A percentile compares a stretch with the other conserved stretches of the same genome.
Evolutionary conservation across 2,888 invertebrate species (phyloP).

Genomic region (Drosophila rellima): DNA sequence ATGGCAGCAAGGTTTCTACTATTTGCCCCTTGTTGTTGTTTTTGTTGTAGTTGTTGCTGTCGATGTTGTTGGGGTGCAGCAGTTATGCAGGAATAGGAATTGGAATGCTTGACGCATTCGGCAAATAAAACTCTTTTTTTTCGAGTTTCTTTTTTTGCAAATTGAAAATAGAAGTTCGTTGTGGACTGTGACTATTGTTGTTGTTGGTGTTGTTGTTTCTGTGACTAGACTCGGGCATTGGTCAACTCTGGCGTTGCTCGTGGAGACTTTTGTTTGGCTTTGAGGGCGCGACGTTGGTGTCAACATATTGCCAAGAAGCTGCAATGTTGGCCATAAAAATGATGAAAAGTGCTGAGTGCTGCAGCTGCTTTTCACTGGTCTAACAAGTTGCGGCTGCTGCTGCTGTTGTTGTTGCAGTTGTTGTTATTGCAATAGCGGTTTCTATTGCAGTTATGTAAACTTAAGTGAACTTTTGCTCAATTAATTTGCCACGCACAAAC

Average conservation of each 20-base stretch:
- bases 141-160: slow-evolving; percentile 19
- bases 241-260: slow-evolving; percentile 44
- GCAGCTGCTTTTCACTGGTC: slow-evolving; percentile 60
- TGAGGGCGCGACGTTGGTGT: slow-evolving; percentile 56
- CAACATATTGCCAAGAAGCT: slow-evolving; percentile 57
- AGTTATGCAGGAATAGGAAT: slow-evolving; percentile 38
- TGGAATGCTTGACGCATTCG: slow-evolving; percentile 61
- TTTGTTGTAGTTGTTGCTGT: slow-evolving; percentile 31
- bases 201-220: background rate
- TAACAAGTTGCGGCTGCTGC: slow-evolving; percentile 63
- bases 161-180: slow-evolving; percentile 46
- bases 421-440: slow-evolving; percentile 68
- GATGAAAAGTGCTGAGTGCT: slow-evolving; percentile 58
- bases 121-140: slow-evolving; percentile 48
- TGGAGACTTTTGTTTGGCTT: slow-evolving; percentile 52
- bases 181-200: slow-evolving; percentile 8
- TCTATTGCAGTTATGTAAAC: slow-evolving; percentile 72
- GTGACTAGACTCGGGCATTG: slow-evolving; percentile 25
- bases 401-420: slow-evolving; percentile 40
- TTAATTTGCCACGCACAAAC: slow-evolving; percentile 63
- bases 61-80: slow-evolving; percentile 47
- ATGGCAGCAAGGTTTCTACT: slow-evolving; percentile 48
- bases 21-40: slow-evolving; percentile 23
- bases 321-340: slow-evolving; percentile 51
- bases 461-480: slow-evolving; percentile 69